Conservation (phyloP, 2,113 vertebrate species). For the Passerina amoena region DNA sequence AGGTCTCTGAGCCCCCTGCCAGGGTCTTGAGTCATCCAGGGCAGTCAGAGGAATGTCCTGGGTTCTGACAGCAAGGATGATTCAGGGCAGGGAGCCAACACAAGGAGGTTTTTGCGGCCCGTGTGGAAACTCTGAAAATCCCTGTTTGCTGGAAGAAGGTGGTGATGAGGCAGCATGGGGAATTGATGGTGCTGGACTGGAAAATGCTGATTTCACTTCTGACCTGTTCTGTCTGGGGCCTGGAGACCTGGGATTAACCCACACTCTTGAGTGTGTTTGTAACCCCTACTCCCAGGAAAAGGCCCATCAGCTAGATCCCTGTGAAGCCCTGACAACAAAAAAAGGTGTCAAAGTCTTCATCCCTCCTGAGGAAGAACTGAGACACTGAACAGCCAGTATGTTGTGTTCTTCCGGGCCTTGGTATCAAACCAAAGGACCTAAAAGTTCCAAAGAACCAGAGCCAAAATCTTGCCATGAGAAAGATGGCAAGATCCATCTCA, state of each 20-base stretch:
- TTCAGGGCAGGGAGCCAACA: constrained; percentile 32
- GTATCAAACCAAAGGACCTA: not conserved
- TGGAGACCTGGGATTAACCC: not conserved
- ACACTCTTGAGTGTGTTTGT: not conserved
- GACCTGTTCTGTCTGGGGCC: not conserved
- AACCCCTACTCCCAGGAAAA: not conserved
- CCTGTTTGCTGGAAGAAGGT: not conserved
- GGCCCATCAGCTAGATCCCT: not conserved
- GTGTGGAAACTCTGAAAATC: not conserved
- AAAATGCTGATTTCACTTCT: not conserved
- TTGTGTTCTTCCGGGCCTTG: not conserved
- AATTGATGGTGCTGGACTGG: not conserved
- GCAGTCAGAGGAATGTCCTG: too few relatives aligned
- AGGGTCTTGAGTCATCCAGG: too few relatives aligned
- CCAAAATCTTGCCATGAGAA: not conserved
- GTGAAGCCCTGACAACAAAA: not conserved
- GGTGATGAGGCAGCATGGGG: not conserved
- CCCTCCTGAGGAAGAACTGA: rapidly evolving
- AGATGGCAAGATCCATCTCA: too few relatives aligned
- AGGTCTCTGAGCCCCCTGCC: too few relatives aligned
- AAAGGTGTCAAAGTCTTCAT: not conserved
- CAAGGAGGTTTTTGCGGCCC: too few relatives aligned
- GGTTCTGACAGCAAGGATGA: not conserved
- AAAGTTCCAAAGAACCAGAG: not conserved
- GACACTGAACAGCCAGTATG: not conserved